phyloP scores from a whole-genome alignment of 2,888 invertebrate species.

The Phortica okadai region DNA sequence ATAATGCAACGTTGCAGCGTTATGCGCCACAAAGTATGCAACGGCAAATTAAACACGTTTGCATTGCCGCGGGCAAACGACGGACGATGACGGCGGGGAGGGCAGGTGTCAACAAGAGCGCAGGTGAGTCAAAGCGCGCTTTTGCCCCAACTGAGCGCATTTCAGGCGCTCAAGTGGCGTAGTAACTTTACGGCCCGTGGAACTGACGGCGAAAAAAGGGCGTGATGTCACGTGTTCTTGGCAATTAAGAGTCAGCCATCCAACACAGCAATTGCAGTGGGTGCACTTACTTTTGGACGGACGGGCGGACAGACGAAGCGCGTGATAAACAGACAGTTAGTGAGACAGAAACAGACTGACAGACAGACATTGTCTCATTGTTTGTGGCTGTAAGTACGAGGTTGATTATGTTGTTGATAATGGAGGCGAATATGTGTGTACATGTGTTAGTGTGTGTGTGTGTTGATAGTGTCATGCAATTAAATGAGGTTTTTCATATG shows the following conservation, averaged over 20 bases:
- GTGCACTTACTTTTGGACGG: slow-evolving; percentile 19
- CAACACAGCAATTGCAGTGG: neutral
- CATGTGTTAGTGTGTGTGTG: neutral
- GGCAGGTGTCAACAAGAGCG: too few species aligned
- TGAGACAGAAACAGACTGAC: slow-evolving; percentile 8
- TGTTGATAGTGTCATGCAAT: slow-evolving; percentile 42
- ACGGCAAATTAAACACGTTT: slow-evolving; percentile 64
- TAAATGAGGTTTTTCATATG: slow-evolving; percentile 52
- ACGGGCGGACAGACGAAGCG: neutral
- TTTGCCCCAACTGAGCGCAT: slow-evolving; percentile 49
- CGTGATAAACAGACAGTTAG: slow-evolving; percentile 30
- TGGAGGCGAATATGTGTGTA: slow-evolving; percentile 43
- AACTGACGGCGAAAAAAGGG: slow-evolving; percentile 17
- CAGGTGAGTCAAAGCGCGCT: too few species aligned
- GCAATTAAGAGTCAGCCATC: slow-evolving; percentile 4
- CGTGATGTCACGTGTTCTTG: slow-evolving; percentile 61
- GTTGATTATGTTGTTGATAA: slow-evolving; percentile 65
- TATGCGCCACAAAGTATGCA: slow-evolving; percentile 44
- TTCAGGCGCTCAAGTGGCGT: slow-evolving; percentile 65
- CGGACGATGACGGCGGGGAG: neutral
- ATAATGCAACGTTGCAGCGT: neutral
- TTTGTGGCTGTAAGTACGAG: slow-evolving; percentile 41
- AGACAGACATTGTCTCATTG: slow-evolving; percentile 31
- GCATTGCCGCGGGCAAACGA: slow-evolving; percentile 46
- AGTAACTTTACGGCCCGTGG: slow-evolving; percentile 39